Evolutionary conservation across 2,888 invertebrate species (phyloP), one percentile per base, ranked within the genome.

Genomic region (Zaprionus obscuricornis): DNA sequence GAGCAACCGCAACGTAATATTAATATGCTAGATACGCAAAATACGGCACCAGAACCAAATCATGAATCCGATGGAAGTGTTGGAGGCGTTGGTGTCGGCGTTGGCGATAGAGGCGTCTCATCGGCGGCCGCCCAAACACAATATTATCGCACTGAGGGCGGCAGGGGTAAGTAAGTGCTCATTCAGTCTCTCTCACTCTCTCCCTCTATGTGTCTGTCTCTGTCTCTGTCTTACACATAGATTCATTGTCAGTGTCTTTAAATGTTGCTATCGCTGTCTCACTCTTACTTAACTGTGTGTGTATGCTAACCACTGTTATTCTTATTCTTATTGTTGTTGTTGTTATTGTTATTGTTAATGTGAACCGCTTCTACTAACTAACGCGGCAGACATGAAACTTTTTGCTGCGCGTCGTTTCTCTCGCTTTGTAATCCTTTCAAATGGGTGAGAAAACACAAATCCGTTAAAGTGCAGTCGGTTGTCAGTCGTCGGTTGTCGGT

Each of bases 121-220:
- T 50, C 66, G 34, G 36, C 79, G 77, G 88, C 64, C 88, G 88
- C 86, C 86, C 89, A 85, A 68, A 36, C 79, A 6, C 88, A 59
- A 18, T 84, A 84, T 45, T 90, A 90, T 83, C 89, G 89, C 67
- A 93, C 92, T 90, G 92, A 91, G 88, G 91, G 91, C 88, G 93
- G 93, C 91, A 93, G 94, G 92, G 95, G 95, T 95, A 94, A 95
- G 95, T 94, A 94, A 94, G 94, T 94, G 94, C 92, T 91, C 91
- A 89, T 82, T 24, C 51, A 43, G 55, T 45, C 39, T 49, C 43
- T 33, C 26, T 43, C 51, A 27, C 42, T 26, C 47, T 16, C 27
- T 14, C 36, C 14, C 11, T 14, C 5, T n/a, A n/a, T n/a, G n/a
- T n/a, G n/a, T n/a, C n/a, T n/a, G n/a, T n/a, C n/a, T n/a, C n/a